phyloP scores from a whole-genome alignment of 2,888 invertebrate species.

The Hypercompe scribonia region DNA sequence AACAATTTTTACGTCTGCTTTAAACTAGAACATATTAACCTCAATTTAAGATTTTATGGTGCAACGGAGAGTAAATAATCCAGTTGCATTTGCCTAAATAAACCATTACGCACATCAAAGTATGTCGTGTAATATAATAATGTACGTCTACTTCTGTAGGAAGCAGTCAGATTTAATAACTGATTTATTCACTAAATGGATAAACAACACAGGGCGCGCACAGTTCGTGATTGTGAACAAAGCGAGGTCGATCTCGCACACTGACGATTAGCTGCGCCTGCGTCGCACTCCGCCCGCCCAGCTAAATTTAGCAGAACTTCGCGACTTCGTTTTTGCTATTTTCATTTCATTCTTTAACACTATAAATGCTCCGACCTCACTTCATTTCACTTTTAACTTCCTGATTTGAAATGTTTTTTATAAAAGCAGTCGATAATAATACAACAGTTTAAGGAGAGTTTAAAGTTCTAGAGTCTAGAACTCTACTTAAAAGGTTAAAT shows the following conservation, averaged over 20 bases:
- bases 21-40: constrained; percentile 66
- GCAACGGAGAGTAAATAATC: constrained; percentile 13
- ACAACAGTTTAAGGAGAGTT: background rate
- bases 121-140: background rate
- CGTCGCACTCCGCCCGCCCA: constrained; percentile 70
- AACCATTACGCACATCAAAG: background rate
- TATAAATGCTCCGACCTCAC: constrained; percentile 66
- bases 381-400: constrained; percentile 63
- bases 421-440: background rate
- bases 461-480: background rate
- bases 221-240: constrained; percentile 58
- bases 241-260: constrained; percentile 71
- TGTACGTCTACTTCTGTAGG: constrained; percentile 11
- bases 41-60: constrained; percentile 51
- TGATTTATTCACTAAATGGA: constrained; percentile 35
- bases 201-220: constrained; percentile 48
- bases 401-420: background rate
- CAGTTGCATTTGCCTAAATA: constrained; percentile 14
- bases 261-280: constrained; percentile 57
- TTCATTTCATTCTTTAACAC: constrained; percentile 80
- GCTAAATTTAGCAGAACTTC: constrained; percentile 84
- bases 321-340: constrained; percentile 85
- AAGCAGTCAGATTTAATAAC: constrained; percentile 15
- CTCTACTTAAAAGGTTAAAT: too few species aligned
- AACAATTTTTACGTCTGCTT: constrained; percentile 53